These are phyloP conservation scores for Hirundichthys speculiger DNA, from an alignment of 2,113 vertebrate species.

Conservation along the genomic window DNA sequence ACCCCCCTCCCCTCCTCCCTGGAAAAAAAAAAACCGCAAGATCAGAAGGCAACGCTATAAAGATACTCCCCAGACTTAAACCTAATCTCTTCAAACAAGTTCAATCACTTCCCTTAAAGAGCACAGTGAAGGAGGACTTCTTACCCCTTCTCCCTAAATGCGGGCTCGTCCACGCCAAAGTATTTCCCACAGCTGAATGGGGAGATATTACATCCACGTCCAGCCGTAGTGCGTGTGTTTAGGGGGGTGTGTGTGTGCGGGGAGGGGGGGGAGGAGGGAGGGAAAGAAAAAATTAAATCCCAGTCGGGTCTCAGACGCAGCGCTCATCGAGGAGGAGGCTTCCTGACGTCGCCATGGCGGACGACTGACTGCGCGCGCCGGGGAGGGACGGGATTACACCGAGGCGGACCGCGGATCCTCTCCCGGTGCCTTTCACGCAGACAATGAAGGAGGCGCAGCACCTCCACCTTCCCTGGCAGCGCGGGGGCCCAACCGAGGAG, in stretches of 20 bases:
- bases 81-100: conserved; percentile 80
- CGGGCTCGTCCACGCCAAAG: conserved; percentile 56
- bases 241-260: too few relatives aligned
- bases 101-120: conserved; percentile 67
- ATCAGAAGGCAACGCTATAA: conserved; percentile 66
- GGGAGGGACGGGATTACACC: conserved; percentile 71
- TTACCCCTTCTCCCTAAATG: conserved; percentile 63
- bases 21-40: conserved; percentile 57
- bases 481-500: background rate
- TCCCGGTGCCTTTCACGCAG: conserved; percentile 61
- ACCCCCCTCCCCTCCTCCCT: conserved; percentile 4
- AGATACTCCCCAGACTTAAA: conserved; percentile 75
- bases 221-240: conserved; percentile 24
- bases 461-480: conserved; percentile 62
- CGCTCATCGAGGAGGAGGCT: conserved; percentile 41
- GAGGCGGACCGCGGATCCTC: conserved; percentile 64
- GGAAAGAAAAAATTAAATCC: too few relatives aligned
- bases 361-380: conserved; percentile 69
- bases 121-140: conserved; percentile 48
- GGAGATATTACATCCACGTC: conserved; percentile 57
- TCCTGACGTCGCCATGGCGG: conserved; percentile 81
- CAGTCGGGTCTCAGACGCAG: conserved; percentile 51
- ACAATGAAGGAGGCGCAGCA: conserved; percentile 76
- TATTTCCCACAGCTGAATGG: conserved; percentile 40
- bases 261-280: too few relatives aligned